Conservation (phyloP, 2,113 vertebrate genomes). For the Callocephalon fimbriatum region DNA sequence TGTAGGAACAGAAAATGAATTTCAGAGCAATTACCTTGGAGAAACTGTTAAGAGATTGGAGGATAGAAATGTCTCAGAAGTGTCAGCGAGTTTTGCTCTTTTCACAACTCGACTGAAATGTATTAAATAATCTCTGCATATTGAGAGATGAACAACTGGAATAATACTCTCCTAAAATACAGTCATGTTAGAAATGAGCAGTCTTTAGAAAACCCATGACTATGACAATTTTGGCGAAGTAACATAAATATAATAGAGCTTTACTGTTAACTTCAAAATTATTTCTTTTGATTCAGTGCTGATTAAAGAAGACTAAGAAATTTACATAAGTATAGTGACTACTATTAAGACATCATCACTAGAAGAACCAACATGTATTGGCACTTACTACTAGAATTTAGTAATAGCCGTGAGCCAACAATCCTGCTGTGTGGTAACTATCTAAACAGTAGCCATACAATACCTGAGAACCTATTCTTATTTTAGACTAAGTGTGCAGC, state of each 20-base stretch:
- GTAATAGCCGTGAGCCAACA: background rate
- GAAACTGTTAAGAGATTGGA: conserved; percentile 36
- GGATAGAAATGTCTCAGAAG: conserved; percentile 36
- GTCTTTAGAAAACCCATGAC: background rate
- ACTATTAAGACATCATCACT: background rate
- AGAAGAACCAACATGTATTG: background rate
- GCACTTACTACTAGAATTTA: background rate
- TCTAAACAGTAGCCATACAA: background rate
- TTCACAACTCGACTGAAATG: background rate
- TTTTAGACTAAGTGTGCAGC: background rate
- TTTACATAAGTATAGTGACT: background rate
- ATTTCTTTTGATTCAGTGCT: background rate
- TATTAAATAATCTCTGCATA: conserved; percentile 24
- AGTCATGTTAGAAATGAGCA: background rate
- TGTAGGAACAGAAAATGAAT: conserved; percentile 42
- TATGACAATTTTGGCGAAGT: background rate
- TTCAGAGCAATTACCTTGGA: conserved; percentile 45
- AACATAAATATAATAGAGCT: background rate
- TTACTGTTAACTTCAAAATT: background rate
- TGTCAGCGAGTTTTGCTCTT: background rate
- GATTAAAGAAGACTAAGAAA: background rate
- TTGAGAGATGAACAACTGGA: background rate
- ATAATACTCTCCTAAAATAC: background rate
- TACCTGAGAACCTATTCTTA: background rate
- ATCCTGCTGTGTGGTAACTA: background rate